Evolutionary conservation across 2,797 vertebrate genomes (phyloP).

Genomic region (Myotis planiceps): DNA sequence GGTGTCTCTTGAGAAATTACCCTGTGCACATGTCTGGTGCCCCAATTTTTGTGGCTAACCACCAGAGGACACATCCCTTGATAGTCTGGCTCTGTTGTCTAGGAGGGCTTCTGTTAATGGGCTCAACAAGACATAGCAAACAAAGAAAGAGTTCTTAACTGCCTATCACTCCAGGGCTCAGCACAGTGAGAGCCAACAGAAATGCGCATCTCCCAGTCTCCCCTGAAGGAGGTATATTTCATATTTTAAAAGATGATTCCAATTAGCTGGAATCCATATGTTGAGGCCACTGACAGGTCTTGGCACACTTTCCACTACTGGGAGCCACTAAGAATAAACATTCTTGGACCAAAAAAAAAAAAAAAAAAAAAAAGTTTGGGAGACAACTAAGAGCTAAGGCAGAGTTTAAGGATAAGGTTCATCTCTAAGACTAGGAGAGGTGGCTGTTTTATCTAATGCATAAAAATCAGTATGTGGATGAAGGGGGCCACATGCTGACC

Average conservation of each 20-base stretch:
- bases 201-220: neutral
- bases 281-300: neutral
- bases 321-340: neutral
- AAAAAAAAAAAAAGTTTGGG: neutral
- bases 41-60: neutral
- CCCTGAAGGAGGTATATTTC: neutral
- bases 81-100: neutral
- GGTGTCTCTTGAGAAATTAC: neutral
- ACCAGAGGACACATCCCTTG: neutral
- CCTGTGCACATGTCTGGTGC: neutral
- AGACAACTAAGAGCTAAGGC: neutral
- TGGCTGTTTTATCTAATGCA: neutral
- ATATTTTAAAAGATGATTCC: neutral
- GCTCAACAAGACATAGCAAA: neutral
- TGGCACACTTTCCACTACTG: neutral
- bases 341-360: neutral
- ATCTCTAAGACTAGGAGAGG: neutral
- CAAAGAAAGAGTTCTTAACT: neutral
- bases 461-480: neutral
- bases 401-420: neutral
- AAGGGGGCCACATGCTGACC: too few species aligned
- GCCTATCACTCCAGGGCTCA: neutral
- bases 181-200: neutral
- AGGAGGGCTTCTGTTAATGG: too few species aligned
- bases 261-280: neutral